These are phyloP conservation scores for Hybognathus amarus DNA, from an alignment of 2,797 vertebrate species.

Conservation along the genomic window DNA sequence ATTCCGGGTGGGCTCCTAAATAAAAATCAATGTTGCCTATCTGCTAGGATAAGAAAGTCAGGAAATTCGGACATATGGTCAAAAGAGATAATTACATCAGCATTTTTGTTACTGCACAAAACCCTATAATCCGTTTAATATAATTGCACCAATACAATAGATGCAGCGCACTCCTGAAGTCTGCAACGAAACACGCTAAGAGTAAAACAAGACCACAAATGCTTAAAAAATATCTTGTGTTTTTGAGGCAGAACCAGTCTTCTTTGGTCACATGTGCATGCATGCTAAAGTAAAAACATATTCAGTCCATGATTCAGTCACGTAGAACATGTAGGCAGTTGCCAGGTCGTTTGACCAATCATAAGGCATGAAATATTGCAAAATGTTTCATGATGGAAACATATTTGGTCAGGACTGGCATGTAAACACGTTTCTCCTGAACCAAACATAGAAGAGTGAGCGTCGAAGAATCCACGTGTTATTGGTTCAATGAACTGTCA, in stretches of 20 bases:
- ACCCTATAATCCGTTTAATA: background rate
- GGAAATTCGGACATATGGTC: background rate
- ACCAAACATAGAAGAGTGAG: slow-evolving; percentile 1
- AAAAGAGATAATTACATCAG: background rate
- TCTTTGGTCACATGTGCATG: background rate
- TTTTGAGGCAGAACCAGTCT: background rate
- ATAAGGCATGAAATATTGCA: background rate
- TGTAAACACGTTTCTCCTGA: slow-evolving; percentile 31
- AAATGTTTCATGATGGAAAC: slow-evolving; percentile 15
- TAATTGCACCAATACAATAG: no score
- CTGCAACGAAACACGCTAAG: background rate
- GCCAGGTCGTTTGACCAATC: slow-evolving; percentile 53
- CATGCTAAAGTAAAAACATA: background rate
- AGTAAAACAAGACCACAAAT: background rate
- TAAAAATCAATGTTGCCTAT: background rate
- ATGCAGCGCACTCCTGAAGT: background rate
- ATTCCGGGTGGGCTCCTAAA: background rate
- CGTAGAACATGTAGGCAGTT: slow-evolving; percentile 60
- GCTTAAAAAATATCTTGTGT: background rate
- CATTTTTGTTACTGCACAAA: background rate
- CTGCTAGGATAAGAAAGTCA: slow-evolving; percentile 18
- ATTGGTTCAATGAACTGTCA: slow-evolving; percentile 48
- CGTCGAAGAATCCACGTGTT: background rate
- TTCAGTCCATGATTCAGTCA: no score
- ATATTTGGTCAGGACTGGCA: slow-evolving; percentile 58